Base-by-base conservation (phyloP, 64 coral and sea anemone species). In the Platygyra sinensis region DNA sequence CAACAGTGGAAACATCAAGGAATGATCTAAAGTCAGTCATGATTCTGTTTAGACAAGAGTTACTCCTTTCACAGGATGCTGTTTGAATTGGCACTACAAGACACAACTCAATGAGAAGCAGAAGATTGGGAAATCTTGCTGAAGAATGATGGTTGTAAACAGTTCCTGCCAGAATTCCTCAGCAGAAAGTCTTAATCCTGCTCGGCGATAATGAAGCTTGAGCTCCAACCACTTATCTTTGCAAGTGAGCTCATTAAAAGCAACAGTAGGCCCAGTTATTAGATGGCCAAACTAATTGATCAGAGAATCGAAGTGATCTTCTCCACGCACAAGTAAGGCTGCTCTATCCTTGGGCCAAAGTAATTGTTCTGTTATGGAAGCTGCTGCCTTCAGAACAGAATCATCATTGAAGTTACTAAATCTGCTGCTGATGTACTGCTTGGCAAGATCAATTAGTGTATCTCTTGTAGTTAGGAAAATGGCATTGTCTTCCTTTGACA, bases 71-170 rank as follows among this genome's bases (percentile, higher is more conserved):
- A 76, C 20, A n/a, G 36, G 72, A 77, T 22, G 86, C 86, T 62
- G 86, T 88, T 31, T 88, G 73, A 11, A 88, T 28, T 62, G 86
- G 73, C 30, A 88, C 38, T 7, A 88, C 30, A 30, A 88, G 30
- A n/a, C 72, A 91, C 60, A 91, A 62, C 74, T 91, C 80, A 91
- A 61, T 77, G 57, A 89, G 16, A 16, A 89, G 49, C 75, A 89
- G 33, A 78, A 71, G 54, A 61, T 89, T 89, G 75, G 87, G 75
- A 79, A 90, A 72, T 49, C 88, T 79, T 42, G 63, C 76, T n/a
- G n/a, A n/a, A n/a, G n/a, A n/a, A n/a, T n/a, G n/a, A n/a, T n/a
- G n/a, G 72, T 73, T 31, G 24, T 62, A 82, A 90, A 90, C 88
- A 71, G 33, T 52, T 72, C 46, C 31, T 89, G 31, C 59, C 76